Conservation (phyloP, 2,113 vertebrate genomes). For the Campylomormyrus tamandua region DNA sequence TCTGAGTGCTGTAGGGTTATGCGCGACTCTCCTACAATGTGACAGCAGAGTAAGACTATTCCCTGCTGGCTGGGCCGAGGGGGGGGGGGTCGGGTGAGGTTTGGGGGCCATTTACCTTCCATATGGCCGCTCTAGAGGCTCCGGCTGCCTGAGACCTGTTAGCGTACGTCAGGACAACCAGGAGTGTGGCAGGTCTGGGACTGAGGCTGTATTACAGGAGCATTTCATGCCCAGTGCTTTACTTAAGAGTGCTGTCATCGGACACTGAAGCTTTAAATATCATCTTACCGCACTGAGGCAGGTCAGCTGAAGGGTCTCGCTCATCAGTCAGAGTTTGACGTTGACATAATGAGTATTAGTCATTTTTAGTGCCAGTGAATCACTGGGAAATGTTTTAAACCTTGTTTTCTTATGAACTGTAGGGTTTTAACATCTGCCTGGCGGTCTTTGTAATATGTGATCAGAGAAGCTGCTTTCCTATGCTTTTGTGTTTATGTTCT, state of each 20-base stretch:
- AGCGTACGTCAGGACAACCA: not conserved
- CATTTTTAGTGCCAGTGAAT: not conserved
- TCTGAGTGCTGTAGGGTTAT: not conserved
- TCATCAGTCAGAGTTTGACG: not conserved
- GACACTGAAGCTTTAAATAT: not conserved
- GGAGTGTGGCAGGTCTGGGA: not conserved
- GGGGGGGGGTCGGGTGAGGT: not conserved
- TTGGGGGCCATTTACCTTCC: not conserved
- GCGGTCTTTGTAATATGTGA: not conserved
- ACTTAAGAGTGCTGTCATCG: too few species aligned
- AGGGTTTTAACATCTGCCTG: not conserved
- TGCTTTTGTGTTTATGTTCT: not conserved
- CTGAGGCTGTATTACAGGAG: not conserved
- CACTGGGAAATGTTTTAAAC: not conserved
- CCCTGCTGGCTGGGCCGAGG: not conserved
- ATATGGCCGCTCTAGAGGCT: not conserved
- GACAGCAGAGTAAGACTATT: not conserved
- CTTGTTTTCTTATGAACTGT: not conserved
- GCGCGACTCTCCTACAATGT: too few species aligned
- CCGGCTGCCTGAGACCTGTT: not conserved
- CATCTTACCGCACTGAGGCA: not conserved
- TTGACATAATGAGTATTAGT: not conserved
- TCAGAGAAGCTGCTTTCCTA: not conserved
- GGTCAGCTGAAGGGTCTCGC: not conserved
- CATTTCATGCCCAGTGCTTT: not conserved